Evolutionary conservation across 2,888 invertebrate genomes (phyloP), one percentile per base, ranked within the genome.

Genomic region (Bhutanitis thaidina): DNA sequence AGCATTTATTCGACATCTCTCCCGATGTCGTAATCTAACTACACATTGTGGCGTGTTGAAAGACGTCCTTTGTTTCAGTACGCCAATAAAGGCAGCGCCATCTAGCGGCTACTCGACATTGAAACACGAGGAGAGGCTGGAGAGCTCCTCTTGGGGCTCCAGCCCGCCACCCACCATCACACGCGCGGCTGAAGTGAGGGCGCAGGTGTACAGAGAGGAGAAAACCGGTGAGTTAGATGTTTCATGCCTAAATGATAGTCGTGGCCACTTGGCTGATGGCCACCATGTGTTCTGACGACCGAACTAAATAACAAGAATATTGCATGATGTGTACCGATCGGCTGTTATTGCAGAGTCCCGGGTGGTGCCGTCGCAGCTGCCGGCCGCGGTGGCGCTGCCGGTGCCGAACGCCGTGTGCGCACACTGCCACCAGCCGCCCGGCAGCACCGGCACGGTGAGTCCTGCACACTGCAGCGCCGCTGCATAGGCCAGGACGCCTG

Each of bases 61-160:
- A 4, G 20, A 20, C 20, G 5, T 20, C 20, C 3, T 1, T 29
- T 40, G 4, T 36, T 10, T 14, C 65, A 86, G 87, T 0, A 77
- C 82, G 0, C 80, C 86, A 34, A 71, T 62, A 0, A 87, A 87
- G 51, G 25, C 49, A 8, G 80, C 88, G 1, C 88, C 89, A 0
- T 88, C 88, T 1, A 87, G 87, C 52, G 89, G 88, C 5, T 89
- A 89, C 65, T 89, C 89, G 1, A 87, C 88, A 0, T 60, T 89
- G 58, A 83, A 82, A 59, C 80, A 75, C 3, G 88, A 87, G 57
- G 87, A 88, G 56, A 72, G 85, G 0, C 9, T 81, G 32, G 87
- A 88, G 65, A 60, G 65, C 7, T 80, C 84, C 0, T 79, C 79
- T 0, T 85, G 86, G 83, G 77, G 78, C 49, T 67, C 77, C 56